phyloP scores from a whole-genome alignment of 2,797 vertebrate genomes.

The Netta rufina region DNA sequence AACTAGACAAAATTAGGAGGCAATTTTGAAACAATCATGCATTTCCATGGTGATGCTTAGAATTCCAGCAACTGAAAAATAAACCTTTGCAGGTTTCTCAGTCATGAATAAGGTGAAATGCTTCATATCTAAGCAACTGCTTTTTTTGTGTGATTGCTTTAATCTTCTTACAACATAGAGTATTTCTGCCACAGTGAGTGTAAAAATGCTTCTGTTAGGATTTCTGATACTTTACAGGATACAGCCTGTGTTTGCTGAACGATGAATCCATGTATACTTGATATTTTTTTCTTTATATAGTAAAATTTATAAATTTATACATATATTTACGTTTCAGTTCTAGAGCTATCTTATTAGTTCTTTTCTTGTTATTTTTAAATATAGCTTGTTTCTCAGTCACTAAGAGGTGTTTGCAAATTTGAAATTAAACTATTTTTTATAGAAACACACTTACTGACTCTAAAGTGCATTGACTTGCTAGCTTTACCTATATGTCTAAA shows the following conservation, averaged over 20 bases:
- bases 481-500: neutral
- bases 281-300: neutral
- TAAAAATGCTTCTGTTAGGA: neutral
- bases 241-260: neutral
- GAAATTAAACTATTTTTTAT: neutral
- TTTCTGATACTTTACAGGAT: neutral
- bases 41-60: neutral
- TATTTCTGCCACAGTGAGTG: neutral
- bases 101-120: neutral
- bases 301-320: neutral
- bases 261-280: neutral
- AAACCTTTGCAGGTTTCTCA: neutral
- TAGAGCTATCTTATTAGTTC: neutral
- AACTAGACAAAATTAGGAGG: neutral
- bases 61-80: neutral
- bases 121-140: neutral
- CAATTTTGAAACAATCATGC: neutral
- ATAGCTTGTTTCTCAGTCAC: neutral
- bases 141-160: neutral
- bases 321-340: neutral
- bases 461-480: neutral
- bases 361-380: neutral
- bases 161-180: neutral
- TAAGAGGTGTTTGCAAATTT: neutral
- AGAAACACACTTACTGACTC: neutral